Conservation (phyloP, 2,888 invertebrate species). For the Himalopsyche japonica region DNA sequence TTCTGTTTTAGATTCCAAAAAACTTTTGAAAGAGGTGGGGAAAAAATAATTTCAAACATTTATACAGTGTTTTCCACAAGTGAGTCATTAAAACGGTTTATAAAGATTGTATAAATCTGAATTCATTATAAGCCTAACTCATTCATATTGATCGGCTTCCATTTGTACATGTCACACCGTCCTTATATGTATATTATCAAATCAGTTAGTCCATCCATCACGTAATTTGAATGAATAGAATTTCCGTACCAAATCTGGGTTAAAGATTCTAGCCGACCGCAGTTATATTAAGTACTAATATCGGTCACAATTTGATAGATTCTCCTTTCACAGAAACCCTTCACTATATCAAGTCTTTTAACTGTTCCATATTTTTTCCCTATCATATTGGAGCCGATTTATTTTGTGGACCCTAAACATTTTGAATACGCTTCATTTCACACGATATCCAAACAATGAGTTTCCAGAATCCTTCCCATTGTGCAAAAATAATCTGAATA, state of each 20-base stretch:
- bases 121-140: too few species aligned
- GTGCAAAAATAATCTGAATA: background rate
- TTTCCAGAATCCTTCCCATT: background rate
- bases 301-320: constrained; percentile 6
- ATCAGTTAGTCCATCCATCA: background rate
- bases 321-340: background rate
- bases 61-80: too few species aligned
- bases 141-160: too few species aligned
- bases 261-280: background rate
- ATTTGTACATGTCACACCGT: too few species aligned
- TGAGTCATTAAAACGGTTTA: too few species aligned
- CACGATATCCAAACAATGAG: background rate
- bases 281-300: background rate
- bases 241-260: background rate
- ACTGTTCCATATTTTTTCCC: constrained; percentile 18
- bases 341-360: constrained; percentile 24
- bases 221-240: background rate
- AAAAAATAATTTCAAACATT: too few species aligned
- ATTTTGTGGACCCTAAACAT: constrained; percentile 3
- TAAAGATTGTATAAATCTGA: too few species aligned
- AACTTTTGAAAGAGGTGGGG: too few species aligned
- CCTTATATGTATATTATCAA: background rate
- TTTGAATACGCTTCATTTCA: background rate
- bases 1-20: too few species aligned
- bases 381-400: constrained; percentile 15